These are phyloP conservation scores for Callitettix versicolor DNA, from an alignment of 1,140 invertebrate species.

Conservation along the genomic window DNA sequence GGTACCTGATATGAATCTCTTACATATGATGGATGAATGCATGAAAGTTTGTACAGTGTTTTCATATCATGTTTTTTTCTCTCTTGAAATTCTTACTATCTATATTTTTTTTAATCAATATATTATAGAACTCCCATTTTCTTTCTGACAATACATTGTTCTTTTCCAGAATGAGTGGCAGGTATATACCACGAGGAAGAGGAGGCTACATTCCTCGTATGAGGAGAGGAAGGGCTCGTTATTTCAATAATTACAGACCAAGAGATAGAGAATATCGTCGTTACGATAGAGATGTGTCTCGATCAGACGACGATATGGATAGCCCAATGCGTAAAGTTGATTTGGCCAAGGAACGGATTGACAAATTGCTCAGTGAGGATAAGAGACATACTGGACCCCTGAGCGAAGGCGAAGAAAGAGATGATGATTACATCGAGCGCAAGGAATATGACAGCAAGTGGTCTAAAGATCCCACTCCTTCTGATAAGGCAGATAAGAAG, in stretches of 20 bases:
- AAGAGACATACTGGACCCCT: slow-evolving; percentile 49
- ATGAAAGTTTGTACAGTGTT: too few species aligned
- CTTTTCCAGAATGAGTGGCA: slow-evolving; percentile 4
- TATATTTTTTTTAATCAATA: too few species aligned
- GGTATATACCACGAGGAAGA: slow-evolving; percentile 22
- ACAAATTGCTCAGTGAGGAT: slow-evolving; percentile 41
- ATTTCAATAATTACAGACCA: slow-evolving; percentile 27
- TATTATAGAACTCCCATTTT: too few species aligned
- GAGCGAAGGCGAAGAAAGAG: slow-evolving; percentile 59
- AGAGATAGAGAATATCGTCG: slow-evolving; percentile 26
- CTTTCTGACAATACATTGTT: too few species aligned
- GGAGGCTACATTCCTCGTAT: slow-evolving; percentile 29
- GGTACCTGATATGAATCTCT: too few species aligned
- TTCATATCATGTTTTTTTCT: too few species aligned
- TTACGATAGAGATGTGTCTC: slow-evolving; percentile 33
- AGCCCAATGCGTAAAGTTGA: slow-evolving; percentile 42
- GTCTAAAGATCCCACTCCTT: slow-evolving; percentile 1
- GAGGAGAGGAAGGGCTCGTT: slow-evolving; percentile 38
- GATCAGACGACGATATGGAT: slow-evolving; percentile 38
- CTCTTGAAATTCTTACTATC: too few species aligned
- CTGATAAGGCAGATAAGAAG: background rate
- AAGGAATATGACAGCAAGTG: slow-evolving; percentile 22
- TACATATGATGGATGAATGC: too few species aligned
- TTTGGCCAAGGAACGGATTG: slow-evolving; percentile 47
- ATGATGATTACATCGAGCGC: slow-evolving; percentile 38